A percentile compares a stretch with the other conserved stretches of the same genome.
phyloP scores from a whole-genome alignment of 2,888 invertebrate genomes.

The Thereva nobilitata region DNA sequence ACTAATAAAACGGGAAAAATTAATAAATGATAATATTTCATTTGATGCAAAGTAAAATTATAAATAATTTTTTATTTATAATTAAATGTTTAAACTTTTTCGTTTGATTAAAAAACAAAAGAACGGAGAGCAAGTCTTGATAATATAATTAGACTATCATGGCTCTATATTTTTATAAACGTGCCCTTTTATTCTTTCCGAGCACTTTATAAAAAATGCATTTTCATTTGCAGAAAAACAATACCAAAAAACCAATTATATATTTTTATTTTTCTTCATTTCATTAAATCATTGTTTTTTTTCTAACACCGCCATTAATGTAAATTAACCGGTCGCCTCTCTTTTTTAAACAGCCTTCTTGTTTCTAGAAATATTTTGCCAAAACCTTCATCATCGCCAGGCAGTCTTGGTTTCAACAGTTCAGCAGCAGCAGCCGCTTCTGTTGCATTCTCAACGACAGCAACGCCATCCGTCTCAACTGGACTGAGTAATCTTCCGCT shows the following conservation, averaged over 20 bases:
- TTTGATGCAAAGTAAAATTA: too few species aligned
- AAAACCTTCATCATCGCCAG: constrained; percentile 49
- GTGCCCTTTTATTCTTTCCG: too few species aligned
- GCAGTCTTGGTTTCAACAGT: constrained; percentile 19
- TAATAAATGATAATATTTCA: too few species aligned
- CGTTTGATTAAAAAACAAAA: too few species aligned
- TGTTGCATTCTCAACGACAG: constrained; percentile 16
- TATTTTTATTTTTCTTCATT: constrained; percentile 23
- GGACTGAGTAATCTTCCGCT: constrained; percentile 13
- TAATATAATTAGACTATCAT: too few species aligned
- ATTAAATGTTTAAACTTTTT: too few species aligned
- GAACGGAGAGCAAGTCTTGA: too few species aligned
- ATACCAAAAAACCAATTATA: background rate
- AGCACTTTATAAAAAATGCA: too few species aligned
- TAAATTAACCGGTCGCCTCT: constrained; percentile 44
- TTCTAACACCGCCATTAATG: constrained; percentile 47
- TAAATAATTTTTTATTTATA: too few species aligned
- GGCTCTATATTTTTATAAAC: too few species aligned
- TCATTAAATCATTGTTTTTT: constrained; percentile 38
- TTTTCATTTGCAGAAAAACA: too few species aligned
- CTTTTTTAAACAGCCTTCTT: constrained; percentile 48
- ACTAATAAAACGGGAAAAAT: too few species aligned
- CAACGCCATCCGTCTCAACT: constrained; percentile 12
- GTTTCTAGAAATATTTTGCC: constrained; percentile 57
- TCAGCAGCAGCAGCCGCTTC: background rate